Percentiles rank a stretch among this genome's conserved stretches.
These are phyloP conservation scores for Gambelia wislizenii DNA, from an alignment of 2,797 vertebrate species.

Conservation along the genomic window DNA sequence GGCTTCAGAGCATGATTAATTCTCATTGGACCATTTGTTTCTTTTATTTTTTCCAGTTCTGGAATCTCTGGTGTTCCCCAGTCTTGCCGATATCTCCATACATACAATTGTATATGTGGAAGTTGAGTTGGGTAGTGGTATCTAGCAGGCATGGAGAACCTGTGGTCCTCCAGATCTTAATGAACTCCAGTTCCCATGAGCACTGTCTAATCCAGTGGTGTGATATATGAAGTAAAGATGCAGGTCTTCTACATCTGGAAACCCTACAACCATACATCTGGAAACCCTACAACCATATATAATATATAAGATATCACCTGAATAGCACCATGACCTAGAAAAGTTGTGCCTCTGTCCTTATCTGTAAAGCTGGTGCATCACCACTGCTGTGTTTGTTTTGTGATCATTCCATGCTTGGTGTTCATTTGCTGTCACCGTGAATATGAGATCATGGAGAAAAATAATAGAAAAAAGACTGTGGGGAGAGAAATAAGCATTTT, in stretches of 20 bases:
- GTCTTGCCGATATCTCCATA: background rate
- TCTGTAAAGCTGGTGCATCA: background rate
- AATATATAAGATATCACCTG: background rate
- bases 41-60: background rate
- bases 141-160: background rate
- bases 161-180: background rate
- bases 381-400: background rate
- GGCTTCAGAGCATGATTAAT: background rate
- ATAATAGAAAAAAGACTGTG: background rate
- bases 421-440: constrained; percentile 4
- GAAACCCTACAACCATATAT: background rate
- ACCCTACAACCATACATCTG: background rate
- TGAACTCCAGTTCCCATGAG: background rate
- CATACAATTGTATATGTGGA: no score
- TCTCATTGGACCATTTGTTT: background rate
- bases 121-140: no score
- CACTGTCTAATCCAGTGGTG: no score
- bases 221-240: background rate
- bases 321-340: background rate
- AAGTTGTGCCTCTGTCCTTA: background rate
- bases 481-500: background rate
- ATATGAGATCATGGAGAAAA: background rate
- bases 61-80: background rate
- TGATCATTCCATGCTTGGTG: background rate
- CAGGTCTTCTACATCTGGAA: background rate